Evolutionary conservation across 2,888 invertebrate genomes (phyloP).

Genomic region (Incurvaria masculella): DNA sequence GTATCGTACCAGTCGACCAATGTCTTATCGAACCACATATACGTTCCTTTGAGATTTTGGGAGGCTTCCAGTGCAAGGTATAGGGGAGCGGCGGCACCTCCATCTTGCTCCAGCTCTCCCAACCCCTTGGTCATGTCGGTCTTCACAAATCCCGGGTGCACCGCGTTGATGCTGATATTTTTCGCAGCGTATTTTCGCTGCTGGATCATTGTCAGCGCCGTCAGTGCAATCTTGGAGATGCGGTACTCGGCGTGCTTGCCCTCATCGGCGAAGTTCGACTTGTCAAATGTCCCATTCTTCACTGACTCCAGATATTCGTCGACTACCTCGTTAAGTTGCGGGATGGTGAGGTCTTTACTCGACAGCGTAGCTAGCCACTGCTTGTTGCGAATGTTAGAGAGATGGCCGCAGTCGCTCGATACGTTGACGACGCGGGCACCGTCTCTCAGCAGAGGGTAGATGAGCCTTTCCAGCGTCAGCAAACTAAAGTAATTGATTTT

Average conservation of each 20-base stretch:
- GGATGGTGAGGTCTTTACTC: constrained; percentile 24
- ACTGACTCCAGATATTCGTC: constrained; percentile 56
- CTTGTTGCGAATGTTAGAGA: constrained; percentile 39
- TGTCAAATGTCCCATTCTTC: constrained; percentile 27
- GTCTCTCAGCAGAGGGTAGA: constrained; percentile 67
- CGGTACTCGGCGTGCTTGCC: constrained; percentile 52
- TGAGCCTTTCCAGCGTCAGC: constrained; percentile 34
- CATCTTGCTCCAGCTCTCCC: constrained; percentile 54
- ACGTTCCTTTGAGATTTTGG: constrained; percentile 56
- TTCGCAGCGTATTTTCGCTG: constrained; percentile 55
- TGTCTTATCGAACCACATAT: constrained; percentile 59
- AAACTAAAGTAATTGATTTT: constrained; percentile 39
- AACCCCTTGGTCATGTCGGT: constrained; percentile 71
- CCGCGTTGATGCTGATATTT: constrained; percentile 58
- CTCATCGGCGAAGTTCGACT: constrained; percentile 34
- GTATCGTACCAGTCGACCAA: constrained; percentile 56
- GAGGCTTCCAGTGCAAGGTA: constrained; percentile 62
- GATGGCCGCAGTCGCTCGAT: constrained; percentile 64
- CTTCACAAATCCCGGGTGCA: constrained; percentile 72
- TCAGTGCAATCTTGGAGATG: constrained; percentile 52
- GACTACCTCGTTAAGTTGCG: constrained; percentile 51
- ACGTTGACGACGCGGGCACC: constrained; percentile 74
- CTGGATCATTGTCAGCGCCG: constrained; percentile 64
- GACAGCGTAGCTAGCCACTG: constrained; percentile 32
- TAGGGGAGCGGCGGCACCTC: constrained; percentile 55